phyloP scores from a whole-genome alignment of 2,888 invertebrate species.

The Aproaerema taeniolella region DNA sequence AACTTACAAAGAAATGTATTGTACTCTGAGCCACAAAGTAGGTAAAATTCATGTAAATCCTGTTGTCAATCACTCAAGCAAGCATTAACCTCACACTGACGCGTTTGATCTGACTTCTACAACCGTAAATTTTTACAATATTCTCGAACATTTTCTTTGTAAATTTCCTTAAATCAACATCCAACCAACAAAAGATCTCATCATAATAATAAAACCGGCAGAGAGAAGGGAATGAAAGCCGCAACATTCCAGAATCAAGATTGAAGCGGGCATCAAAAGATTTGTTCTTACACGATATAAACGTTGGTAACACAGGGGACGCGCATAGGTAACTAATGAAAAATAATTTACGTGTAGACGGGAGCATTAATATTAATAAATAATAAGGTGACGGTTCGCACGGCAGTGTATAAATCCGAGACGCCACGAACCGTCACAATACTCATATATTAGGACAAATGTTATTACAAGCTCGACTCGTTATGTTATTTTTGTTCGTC shows the following conservation, averaged over 20 bases:
- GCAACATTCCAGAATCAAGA: constrained; percentile 17
- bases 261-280: constrained; percentile 42
- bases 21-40: too few species aligned
- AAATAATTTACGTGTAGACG: constrained; percentile 62
- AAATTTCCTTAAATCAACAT: too few species aligned
- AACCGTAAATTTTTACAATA: too few species aligned
- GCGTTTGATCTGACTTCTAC: too few species aligned
- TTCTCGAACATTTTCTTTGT: too few species aligned
- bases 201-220: too few species aligned
- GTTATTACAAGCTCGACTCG: constrained; percentile 71
- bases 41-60: too few species aligned
- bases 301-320: constrained; percentile 34
- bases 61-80: too few species aligned
- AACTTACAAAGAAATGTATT: too few species aligned
- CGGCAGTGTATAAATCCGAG: constrained; percentile 63
- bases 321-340: constrained; percentile 63
- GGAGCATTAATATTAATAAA: constrained; percentile 67
- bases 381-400: constrained; percentile 65
- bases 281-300: constrained; percentile 47
- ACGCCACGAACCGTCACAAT: constrained; percentile 65
- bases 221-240: too few species aligned
- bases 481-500: constrained; percentile 69
- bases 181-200: too few species aligned
- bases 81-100: too few species aligned
- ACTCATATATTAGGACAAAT: constrained; percentile 74